Conservation (phyloP, 2,797 vertebrate genomes). For the Sylvia borin region DNA sequence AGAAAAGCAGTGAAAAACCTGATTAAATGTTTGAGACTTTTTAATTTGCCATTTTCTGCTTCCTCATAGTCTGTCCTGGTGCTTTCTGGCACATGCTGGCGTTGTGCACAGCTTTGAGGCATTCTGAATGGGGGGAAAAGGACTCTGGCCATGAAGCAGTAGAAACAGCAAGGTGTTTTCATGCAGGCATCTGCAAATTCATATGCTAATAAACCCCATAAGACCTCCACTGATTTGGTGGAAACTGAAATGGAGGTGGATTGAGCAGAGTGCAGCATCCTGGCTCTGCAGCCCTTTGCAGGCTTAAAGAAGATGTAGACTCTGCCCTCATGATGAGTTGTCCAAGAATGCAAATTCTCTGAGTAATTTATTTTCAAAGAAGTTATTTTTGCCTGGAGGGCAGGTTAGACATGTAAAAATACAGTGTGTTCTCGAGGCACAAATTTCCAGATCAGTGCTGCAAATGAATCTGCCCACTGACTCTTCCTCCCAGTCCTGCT, state of each 20-base stretch:
- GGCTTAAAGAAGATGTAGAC: not conserved
- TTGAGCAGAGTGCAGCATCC: not conserved
- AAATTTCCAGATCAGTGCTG: not conserved
- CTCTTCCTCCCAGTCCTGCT: not conserved
- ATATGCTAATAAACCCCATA: not conserved
- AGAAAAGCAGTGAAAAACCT: not conserved
- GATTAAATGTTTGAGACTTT: not conserved
- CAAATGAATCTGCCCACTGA: not conserved
- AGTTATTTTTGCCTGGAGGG: constrained; percentile 7
- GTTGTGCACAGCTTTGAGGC: not conserved
- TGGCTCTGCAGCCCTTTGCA: not conserved
- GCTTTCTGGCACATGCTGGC: not conserved
- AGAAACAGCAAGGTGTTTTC: not conserved
- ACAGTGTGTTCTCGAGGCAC: not conserved
- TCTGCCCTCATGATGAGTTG: not conserved
- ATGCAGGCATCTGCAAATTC: not conserved
- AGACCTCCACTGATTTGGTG: not conserved
- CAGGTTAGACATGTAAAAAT: not conserved
- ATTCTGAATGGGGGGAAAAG: not conserved
- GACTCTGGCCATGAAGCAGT: not conserved
- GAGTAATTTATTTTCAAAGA: constrained; percentile 17
- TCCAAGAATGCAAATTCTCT: not conserved
- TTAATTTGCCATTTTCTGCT: not conserved
- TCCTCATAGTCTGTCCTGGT: not conserved
- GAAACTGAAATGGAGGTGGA: not conserved